phyloP scores from a whole-genome alignment of 2,888 invertebrate species.

The Euzophera pinguis region DNA sequence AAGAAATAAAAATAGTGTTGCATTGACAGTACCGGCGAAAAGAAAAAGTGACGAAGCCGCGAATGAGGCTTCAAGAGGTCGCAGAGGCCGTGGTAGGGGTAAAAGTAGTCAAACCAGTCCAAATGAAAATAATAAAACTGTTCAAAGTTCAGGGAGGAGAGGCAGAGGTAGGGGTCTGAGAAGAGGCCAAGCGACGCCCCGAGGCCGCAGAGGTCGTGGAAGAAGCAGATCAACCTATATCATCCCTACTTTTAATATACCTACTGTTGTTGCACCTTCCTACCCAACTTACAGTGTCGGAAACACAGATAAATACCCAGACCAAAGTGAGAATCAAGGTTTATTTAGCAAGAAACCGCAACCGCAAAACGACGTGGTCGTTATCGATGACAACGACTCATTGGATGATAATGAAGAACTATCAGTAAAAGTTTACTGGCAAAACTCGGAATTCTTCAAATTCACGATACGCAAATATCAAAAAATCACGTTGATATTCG shows the following conservation, averaged over 20 bases:
- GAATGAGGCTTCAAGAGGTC: background rate
- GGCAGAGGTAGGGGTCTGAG: constrained; percentile 11
- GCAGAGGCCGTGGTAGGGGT: constrained; percentile 10
- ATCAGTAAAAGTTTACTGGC: constrained; percentile 71
- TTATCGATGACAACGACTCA: constrained; percentile 34
- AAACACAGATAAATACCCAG: constrained; percentile 58
- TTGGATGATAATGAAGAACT: constrained; percentile 61
- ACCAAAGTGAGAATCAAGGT: constrained; percentile 40
- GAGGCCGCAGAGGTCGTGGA: constrained; percentile 12
- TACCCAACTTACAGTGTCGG: constrained; percentile 50
- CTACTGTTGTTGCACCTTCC: background rate
- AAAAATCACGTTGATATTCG: constrained; percentile 58
- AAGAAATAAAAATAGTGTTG: background rate
- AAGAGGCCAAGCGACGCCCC: constrained; percentile 9
- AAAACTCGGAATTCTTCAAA: constrained; percentile 52
- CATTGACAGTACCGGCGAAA: constrained; percentile 6
- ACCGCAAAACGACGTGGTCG: constrained; percentile 24
- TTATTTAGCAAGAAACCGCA: constrained; percentile 36
- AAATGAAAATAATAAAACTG: background rate
- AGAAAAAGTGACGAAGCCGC: constrained; percentile 7
- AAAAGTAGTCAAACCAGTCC: constrained; percentile 18
- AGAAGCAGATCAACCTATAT: background rate
- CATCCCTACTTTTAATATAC: background rate
- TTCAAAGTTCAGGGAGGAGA: constrained; percentile 12
- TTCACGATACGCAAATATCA: constrained; percentile 62